phyloP scores from a whole-genome alignment of 2,113 vertebrate species.

The Trematocara unimaculatum region DNA sequence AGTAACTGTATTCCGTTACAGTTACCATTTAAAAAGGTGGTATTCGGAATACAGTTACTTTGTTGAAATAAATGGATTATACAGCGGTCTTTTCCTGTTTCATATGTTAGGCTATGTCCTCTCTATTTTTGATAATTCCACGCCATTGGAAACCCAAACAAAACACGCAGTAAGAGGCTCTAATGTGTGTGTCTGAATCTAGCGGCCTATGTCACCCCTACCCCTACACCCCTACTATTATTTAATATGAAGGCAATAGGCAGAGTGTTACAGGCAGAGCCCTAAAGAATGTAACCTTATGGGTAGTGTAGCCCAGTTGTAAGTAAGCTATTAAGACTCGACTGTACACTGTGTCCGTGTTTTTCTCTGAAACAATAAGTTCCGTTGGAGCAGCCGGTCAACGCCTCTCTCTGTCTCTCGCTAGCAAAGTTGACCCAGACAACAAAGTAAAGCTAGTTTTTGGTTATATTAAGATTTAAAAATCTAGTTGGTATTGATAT shows the following conservation, averaged over 20 bases:
- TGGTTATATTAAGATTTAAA: neutral
- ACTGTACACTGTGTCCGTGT: neutral
- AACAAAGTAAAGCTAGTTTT: neutral
- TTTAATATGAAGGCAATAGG: neutral
- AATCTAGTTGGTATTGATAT: fast-evolving
- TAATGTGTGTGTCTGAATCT: neutral
- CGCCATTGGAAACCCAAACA: neutral
- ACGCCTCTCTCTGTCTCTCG: too few species aligned
- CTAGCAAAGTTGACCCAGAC: neutral
- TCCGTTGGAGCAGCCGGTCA: too few species aligned
- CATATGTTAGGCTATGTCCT: neutral
- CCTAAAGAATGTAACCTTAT: fast-evolving
- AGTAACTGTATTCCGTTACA: fast-evolving
- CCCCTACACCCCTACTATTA: too few species aligned
- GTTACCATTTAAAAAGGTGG: neutral
- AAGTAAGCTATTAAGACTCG: neutral
- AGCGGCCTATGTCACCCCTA: neutral
- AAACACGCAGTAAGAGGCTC: neutral
- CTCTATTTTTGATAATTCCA: neutral
- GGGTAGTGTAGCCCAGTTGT: neutral
- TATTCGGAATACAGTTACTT: neutral
- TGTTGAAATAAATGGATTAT: neutral
- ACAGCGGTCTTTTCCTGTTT: neutral
- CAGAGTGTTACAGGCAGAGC: neutral
- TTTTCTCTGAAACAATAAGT: fast-evolving